phyloP scores from a whole-genome alignment of 30 jellyfish, hydroid and myxozoan genomes.

The Haliclystus octoradiatus region DNA sequence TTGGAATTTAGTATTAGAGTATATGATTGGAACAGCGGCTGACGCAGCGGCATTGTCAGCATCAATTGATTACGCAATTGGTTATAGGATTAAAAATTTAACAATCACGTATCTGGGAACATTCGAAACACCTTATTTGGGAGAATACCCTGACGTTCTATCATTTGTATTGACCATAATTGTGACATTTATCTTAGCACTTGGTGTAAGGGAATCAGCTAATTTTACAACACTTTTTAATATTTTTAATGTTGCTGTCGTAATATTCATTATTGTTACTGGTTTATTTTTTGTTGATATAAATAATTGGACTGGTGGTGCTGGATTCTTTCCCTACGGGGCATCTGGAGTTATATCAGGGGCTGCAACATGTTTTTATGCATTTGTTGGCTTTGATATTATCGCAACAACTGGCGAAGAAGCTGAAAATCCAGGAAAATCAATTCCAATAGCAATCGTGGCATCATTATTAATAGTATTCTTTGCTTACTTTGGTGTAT shows the following conservation, averaged over 20 bases:
- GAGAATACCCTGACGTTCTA: conserved; percentile 89
- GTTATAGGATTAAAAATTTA: conserved; percentile 75
- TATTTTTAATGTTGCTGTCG: conserved; percentile 72
- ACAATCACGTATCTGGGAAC: conserved; percentile 68
- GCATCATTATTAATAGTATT: conserved; percentile 81
- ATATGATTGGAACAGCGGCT: conserved; percentile 99
- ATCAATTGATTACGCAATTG: conserved; percentile 90
- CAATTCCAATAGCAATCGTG: conserved; percentile 95
- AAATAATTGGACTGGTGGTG: conserved; percentile 91
- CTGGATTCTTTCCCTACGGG: conserved; percentile 98
- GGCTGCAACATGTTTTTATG: conserved; percentile 99
- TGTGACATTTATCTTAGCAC: conserved; percentile 79
- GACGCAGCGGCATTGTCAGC: conserved; percentile 99
- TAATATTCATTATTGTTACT: conserved; percentile 70
- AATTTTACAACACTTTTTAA: conserved; percentile 76
- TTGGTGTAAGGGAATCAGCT: conserved; percentile 97
- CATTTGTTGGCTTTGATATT: conserved; percentile 98
- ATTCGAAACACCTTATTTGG: conserved; percentile 71
- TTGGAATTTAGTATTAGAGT: conserved; percentile 94
- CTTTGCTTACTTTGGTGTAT: conserved; percentile 75
- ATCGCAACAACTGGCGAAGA: conserved; percentile 99
- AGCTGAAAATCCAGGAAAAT: conserved; percentile 91
- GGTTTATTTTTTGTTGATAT: conserved; percentile 83
- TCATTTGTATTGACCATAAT: conserved; percentile 74
- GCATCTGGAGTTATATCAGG: conserved; percentile 98